Percentiles rank a stretch among this genome's conserved stretches.
Evolutionary conservation across 2,888 invertebrate species (phyloP).

Genomic region (Antheraea assamensis): DNA sequence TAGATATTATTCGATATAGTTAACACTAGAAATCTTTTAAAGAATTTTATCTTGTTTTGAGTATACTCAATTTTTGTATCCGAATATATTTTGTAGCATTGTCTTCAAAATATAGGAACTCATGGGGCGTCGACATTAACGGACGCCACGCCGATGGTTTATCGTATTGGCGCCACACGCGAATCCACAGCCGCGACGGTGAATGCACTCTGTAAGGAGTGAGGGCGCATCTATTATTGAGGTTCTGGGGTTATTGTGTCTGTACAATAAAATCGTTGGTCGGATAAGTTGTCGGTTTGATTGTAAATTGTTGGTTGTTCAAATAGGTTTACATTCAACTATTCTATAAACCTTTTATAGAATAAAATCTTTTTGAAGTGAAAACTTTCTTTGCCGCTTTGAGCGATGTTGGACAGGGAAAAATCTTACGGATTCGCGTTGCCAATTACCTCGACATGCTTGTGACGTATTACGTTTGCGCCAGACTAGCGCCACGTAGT

Average conservation of each 20-base stretch:
- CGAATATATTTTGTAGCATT: constrained; percentile 9
- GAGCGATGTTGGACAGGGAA: no score
- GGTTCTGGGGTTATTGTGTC: constrained; percentile 44
- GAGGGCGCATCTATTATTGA: constrained; percentile 47
- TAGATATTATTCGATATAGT: neutral
- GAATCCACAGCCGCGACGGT: constrained; percentile 55
- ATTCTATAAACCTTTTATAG: no score
- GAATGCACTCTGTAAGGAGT: constrained; percentile 61
- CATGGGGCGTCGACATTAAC: constrained; percentile 14
- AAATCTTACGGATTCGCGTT: no score
- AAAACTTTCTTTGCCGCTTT: no score
- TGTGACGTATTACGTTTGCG: no score
- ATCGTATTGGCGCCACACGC: constrained; percentile 73
- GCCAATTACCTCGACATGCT: no score
- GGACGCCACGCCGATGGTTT: constrained; percentile 52
- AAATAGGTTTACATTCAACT: neutral
- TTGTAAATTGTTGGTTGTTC: neutral
- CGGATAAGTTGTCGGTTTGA: constrained; percentile 2
- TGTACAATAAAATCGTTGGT: constrained; percentile 20
- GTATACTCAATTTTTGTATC: neutral
- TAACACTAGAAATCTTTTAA: no score
- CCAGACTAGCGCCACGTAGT: no score
- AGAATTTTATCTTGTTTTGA: neutral
- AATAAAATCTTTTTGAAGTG: no score
- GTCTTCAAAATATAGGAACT: constrained; percentile 10